Conservation (phyloP, 2,113 vertebrate genomes). For the Loxodonta africana region DNA sequence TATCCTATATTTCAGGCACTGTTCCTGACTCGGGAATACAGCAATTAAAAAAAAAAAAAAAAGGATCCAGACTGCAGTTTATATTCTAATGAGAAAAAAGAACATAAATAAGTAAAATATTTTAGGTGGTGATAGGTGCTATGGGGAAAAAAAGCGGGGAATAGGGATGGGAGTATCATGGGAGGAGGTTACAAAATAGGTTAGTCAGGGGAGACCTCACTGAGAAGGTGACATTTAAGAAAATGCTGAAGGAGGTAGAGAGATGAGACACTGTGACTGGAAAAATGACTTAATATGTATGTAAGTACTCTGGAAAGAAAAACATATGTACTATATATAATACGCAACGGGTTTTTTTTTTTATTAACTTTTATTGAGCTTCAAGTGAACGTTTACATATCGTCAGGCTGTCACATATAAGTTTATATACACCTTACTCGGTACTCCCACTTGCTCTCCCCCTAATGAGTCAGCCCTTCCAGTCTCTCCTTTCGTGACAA, state of each 20-base stretch:
- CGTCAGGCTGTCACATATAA: no score
- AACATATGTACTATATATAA: background rate
- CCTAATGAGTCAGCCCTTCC: no score
- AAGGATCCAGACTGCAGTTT: background rate
- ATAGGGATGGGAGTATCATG: background rate
- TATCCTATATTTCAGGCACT: background rate
- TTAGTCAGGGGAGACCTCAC: background rate
- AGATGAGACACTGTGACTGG: background rate
- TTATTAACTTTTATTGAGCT: no score
- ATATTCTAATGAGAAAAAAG: background rate
- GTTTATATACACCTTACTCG: no score
- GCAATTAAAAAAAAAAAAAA: background rate
- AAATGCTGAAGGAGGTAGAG: background rate
- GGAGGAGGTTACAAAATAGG: background rate
- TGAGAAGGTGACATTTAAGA: background rate
- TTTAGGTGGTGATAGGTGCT: background rate
- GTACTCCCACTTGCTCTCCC: no score
- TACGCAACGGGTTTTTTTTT: no score
- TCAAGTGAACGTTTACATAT: no score
- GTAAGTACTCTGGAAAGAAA: background rate
- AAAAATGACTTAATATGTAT: background rate
- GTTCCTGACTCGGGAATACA: background rate
- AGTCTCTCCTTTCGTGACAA: no score
- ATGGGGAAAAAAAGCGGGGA: background rate
- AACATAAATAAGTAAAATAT: background rate